phyloP scores from a whole-genome alignment of 2,888 invertebrate species.

The Euproctis similis region DNA sequence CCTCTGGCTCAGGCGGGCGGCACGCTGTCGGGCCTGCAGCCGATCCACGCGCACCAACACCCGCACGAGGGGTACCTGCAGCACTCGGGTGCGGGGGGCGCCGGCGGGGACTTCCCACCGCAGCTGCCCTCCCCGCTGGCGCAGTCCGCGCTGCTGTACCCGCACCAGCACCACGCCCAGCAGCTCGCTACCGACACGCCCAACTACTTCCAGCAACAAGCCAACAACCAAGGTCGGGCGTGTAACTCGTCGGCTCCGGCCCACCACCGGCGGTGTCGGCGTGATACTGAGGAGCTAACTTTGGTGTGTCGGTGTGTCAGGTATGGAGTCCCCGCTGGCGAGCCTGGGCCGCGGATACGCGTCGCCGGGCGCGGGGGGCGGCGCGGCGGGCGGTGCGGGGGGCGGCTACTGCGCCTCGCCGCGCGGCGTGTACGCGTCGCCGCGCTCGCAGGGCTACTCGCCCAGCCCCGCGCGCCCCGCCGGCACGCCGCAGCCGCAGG shows the following conservation, averaged over 20 bases:
- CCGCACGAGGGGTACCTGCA: constrained; percentile 41
- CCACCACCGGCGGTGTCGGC: no score
- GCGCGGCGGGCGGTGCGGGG: constrained; percentile 31
- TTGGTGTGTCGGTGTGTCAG: no score
- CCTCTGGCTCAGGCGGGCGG: constrained; percentile 35
- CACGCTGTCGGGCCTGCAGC: constrained; percentile 24
- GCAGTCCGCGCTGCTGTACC: constrained; percentile 30
- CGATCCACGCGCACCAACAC: constrained; percentile 21
- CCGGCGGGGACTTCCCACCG: constrained; percentile 28
- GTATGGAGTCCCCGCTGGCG: constrained; percentile 44
- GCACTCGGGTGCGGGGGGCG: no score
- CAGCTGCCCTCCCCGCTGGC: constrained; percentile 35
- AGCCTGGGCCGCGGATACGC: constrained; percentile 31
- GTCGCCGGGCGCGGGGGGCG: constrained; percentile 21
- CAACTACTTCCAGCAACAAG: constrained; percentile 45
- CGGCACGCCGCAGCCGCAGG: constrained; percentile 54
- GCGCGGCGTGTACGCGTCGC: constrained; percentile 60
- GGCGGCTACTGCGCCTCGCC: constrained; percentile 43
- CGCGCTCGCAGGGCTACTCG: constrained; percentile 59
- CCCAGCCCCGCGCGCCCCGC: constrained; percentile 43
- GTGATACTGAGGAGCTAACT: no score
- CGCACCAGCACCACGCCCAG: constrained; percentile 32
- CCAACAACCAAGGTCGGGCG: constrained; percentile 27
- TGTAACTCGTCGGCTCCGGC: no score
- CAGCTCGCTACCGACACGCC: constrained; percentile 33